Base-by-base conservation (phyloP, 2,888 invertebrate species). In the Drosophila pegasa region DNA sequence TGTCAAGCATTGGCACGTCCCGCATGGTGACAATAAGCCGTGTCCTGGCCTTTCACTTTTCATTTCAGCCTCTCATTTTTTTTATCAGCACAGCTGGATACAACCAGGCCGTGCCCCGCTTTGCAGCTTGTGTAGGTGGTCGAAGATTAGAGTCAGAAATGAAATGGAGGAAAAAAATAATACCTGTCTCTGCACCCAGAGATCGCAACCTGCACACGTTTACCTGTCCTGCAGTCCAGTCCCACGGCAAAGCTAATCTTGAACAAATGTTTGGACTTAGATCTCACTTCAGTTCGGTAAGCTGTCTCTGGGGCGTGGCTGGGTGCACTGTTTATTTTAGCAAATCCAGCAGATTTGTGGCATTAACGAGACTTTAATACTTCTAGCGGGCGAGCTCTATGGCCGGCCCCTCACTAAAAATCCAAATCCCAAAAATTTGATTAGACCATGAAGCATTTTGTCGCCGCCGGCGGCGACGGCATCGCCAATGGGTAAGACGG, bases 281-380 rank as follows among this genome's bases (percentile, higher is more conserved):
- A 41, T 50, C 59, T 35, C 56, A 51, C 18, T 54, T 52, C 31
- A 43, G 56, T 52, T 10, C 47, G 20, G 56, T 45, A 52, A 61
- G 76, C 61, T 58, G 76, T 54, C 22, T 45, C n/a, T 47, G 43
- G 58, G 80, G 74, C 74, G 69, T 58, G 54, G 56, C 78, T 56
- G 29, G 2, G 31, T 58, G 54, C 48, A 72, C 74, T 78, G 71
- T 79, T 79, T 74, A 71, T 71, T 80, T 80, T 64, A 78, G 58
- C 54, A 78, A 79, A 78, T 80, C 81, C 63, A 37, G 8, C 40
- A 69, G 78, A 71, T 80, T 74, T 80, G 61, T 35, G 75, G 81
- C 71, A 58, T 80, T 79, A 78, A 74, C 62, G 65, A 74, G 74
- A 80, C 37, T 79, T 79, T 64, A 71, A 74, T 79, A 69, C 63